A percentile compares a stretch with the other conserved stretches of the same genome.
These are phyloP conservation scores for Metopia argyrocephala DNA, from an alignment of 2,888 invertebrate species.

Conservation along the genomic window DNA sequence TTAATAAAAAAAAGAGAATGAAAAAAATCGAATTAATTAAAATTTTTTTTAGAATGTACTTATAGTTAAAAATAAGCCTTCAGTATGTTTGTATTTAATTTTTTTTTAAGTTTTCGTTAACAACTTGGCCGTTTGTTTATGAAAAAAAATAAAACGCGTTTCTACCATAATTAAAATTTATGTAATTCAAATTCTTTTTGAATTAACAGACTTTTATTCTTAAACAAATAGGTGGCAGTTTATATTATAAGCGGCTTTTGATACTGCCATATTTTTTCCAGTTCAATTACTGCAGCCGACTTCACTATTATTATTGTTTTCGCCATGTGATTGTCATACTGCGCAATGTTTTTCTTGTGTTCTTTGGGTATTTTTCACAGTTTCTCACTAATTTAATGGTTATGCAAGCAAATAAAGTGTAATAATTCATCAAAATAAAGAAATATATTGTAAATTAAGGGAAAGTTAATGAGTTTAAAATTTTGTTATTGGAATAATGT, in stretches of 20 bases:
- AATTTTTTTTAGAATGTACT: too few species aligned
- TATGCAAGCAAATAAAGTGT: constrained; percentile 71
- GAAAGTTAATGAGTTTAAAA: constrained; percentile 2
- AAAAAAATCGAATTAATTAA: too few species aligned
- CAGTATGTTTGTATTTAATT: too few species aligned
- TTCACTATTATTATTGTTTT: constrained; percentile 50
- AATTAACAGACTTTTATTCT: background rate
- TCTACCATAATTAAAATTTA: too few species aligned
- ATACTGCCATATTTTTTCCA: background rate
- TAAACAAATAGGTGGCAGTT: background rate
- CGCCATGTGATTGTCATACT: constrained; percentile 59
- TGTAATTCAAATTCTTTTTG: too few species aligned
- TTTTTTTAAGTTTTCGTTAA: too few species aligned
- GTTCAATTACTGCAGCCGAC: constrained; percentile 23
- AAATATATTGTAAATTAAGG: background rate
- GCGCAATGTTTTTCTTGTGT: constrained; percentile 47
- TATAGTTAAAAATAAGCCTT: too few species aligned
- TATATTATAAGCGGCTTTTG: background rate
- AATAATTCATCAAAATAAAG: constrained; percentile 61
- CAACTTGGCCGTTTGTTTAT: too few species aligned
- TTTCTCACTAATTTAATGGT: constrained; percentile 45
- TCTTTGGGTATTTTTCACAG: constrained; percentile 16
- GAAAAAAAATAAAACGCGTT: too few species aligned
- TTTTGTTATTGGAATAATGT: constrained; percentile 68
- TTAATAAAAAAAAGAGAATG: too few species aligned